Percentiles rank a stretch among this genome's conserved stretches.
phyloP scores from a whole-genome alignment of 2,888 invertebrate species.

The Cataglyphis albicans region DNA sequence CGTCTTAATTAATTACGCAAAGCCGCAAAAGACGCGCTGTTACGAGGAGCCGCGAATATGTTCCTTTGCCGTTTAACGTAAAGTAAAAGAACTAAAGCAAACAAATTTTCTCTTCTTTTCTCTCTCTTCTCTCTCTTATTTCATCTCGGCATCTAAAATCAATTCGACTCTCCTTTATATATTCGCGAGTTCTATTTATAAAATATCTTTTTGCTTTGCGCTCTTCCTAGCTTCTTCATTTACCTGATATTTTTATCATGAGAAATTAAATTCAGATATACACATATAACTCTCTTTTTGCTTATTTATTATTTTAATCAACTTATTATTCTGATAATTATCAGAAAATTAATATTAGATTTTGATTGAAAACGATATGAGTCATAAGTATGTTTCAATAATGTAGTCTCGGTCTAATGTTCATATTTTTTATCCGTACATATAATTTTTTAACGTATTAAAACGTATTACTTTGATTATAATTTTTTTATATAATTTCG shows the following conservation, averaged over 20 bases:
- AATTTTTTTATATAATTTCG: not conserved
- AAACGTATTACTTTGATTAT: not conserved
- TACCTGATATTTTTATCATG: not conserved
- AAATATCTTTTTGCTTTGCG: not conserved
- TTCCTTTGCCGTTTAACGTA: not conserved
- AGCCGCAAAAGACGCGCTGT: not conserved
- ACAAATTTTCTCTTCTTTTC: not conserved
- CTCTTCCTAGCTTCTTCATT: not conserved
- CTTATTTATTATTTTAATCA: not conserved
- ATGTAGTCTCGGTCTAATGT: too few relatives aligned
- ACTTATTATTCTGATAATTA: not conserved
- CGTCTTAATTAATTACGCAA: conserved; percentile 23
- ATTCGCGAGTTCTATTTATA: conserved; percentile 1
- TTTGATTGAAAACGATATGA: too few relatives aligned
- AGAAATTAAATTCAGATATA: not conserved
- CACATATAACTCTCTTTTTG: not conserved
- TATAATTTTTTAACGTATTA: not conserved
- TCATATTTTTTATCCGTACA: too few relatives aligned
- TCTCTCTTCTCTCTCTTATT: conserved; percentile 9
- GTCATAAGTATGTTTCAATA: too few relatives aligned
- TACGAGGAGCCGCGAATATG: not conserved
- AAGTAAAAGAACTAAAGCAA: not conserved
- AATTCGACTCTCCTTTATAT: not conserved
- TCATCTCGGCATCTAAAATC: conserved; percentile 5
- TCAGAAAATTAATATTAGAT: too few relatives aligned